Percentiles rank a stretch among this genome's conserved stretches.
Conservation (phyloP, 1,140 invertebrate genomes). For the Arion vulgaris region DNA sequence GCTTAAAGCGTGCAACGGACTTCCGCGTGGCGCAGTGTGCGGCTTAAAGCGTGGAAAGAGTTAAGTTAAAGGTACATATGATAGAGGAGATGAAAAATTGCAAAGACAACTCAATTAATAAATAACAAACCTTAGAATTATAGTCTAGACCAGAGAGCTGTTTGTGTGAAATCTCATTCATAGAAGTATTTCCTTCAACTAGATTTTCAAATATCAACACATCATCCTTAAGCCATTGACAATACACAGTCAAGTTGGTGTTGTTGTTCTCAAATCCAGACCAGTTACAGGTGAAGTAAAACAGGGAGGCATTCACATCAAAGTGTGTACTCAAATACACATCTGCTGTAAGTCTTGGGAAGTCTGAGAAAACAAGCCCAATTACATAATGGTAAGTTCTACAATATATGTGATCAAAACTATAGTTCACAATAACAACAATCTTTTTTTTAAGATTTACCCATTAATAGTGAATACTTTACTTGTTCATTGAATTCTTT, state of each 20-base stretch:
- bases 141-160: constrained; percentile 9
- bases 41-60: no score
- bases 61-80: no score
- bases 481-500: no score
- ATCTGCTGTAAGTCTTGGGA: constrained; percentile 30
- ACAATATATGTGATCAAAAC: no score
- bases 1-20: no score
- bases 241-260: constrained; percentile 34
- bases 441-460: no score
- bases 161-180: constrained; percentile 21
- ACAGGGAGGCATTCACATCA: constrained; percentile 35
- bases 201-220: constrained; percentile 11
- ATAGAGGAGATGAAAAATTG: no score
- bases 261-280: constrained; percentile 22
- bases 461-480: no score
- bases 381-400: no score
- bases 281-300: constrained; percentile 47
- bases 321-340: constrained; percentile 28
- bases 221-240: constrained; percentile 44
- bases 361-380: constrained; percentile 33
- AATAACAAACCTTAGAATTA: constrained; percentile 17
- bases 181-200: constrained; percentile 34
- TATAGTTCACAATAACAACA: no score
- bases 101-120: no score
- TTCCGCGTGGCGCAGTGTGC: no score